A percentile compares a stretch with the other conserved stretches of the same genome.
phyloP scores from a whole-genome alignment of 2,113 vertebrate genomes.

The Trachemys scripta region DNA sequence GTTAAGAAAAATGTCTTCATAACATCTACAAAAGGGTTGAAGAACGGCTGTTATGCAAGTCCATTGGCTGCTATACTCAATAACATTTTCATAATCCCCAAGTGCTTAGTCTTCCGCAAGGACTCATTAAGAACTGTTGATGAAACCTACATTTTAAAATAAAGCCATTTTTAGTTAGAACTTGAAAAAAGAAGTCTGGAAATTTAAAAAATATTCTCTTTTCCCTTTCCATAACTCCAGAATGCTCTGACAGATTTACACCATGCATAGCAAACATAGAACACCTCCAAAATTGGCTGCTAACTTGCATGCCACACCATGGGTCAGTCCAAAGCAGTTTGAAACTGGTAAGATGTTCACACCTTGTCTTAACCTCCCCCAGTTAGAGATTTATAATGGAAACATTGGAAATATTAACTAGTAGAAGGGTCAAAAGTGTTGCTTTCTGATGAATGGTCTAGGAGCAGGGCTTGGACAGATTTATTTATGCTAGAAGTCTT shows the following conservation, averaged over 20 bases:
- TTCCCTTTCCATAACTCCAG: not conserved
- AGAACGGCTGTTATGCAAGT: not conserved
- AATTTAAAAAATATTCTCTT: not conserved
- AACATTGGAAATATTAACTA: not conserved
- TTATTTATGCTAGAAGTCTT: not conserved
- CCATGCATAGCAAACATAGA: not conserved
- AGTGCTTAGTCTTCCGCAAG: too few relatives aligned
- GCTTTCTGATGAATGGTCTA: not conserved
- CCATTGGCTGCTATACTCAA: not conserved
- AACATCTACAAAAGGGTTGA: not conserved
- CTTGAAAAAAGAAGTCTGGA: not conserved
- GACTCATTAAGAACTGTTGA: not conserved
- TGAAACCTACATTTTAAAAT: not conserved
- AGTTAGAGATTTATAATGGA: not conserved
- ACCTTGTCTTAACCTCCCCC: not conserved
- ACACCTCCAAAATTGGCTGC: not conserved
- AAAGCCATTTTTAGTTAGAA: not conserved
- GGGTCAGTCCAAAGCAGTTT: not conserved
- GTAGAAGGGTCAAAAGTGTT: not conserved
- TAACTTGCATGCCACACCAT: not conserved
- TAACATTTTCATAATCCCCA: not conserved
- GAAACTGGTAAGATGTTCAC: not conserved
- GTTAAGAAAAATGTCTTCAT: not conserved
- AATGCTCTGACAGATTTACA: not conserved
- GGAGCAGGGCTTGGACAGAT: not conserved